Conservation (phyloP, 2,888 invertebrate species). For the Rhamnusium bicolor region DNA sequence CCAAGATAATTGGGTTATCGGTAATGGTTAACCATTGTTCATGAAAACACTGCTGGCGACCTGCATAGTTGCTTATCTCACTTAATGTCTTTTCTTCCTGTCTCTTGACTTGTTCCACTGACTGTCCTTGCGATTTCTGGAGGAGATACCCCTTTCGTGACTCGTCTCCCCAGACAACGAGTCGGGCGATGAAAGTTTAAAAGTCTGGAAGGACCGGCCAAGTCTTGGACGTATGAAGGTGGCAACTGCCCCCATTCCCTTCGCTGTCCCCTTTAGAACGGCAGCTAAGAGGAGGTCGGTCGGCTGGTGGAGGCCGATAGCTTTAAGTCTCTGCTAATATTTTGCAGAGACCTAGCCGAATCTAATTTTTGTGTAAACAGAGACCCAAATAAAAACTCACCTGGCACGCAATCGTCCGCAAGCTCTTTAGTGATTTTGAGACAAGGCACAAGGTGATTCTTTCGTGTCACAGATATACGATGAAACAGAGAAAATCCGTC, state of each 20-base stretch:
- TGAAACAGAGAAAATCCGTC: constrained; percentile 29
- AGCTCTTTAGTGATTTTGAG: constrained; percentile 14
- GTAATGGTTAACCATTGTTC: neutral
- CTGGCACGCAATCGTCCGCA: constrained; percentile 18
- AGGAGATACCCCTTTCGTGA: neutral
- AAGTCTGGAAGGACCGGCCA: neutral
- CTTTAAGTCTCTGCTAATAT: neutral
- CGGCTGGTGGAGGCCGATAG: neutral
- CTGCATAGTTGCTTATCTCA: neutral
- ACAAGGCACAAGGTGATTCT: constrained; percentile 17
- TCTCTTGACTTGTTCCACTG: neutral
- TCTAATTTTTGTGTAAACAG: neutral
- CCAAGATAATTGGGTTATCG: neutral
- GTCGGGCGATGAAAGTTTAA: neutral
- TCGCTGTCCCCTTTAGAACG: neutral
- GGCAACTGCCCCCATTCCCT: neutral
- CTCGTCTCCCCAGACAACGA: neutral
- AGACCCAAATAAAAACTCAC: constrained; percentile 15
- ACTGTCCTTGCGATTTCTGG: neutral
- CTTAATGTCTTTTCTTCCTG: neutral
- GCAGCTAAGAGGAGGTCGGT: neutral
- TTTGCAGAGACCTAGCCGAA: neutral
- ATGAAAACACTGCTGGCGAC: neutral
- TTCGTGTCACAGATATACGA: constrained; percentile 20
- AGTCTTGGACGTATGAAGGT: neutral